phyloP scores from a whole-genome alignment of 30 jellyfish, hydroid and myxozoan species.

The Hydra vulgaris region DNA sequence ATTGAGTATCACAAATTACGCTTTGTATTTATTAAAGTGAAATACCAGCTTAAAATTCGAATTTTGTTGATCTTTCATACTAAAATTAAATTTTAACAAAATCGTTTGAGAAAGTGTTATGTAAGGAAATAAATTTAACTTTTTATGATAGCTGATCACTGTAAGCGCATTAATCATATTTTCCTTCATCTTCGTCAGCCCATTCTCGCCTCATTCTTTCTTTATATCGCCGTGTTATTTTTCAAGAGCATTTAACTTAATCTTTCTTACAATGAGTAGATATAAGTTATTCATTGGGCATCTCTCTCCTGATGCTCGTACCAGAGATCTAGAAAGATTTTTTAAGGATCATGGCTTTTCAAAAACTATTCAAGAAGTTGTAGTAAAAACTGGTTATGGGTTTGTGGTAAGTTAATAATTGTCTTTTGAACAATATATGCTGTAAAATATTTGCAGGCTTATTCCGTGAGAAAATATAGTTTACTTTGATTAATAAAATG shows the following conservation, averaged over 20 bases:
- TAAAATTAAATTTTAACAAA: too few relatives aligned
- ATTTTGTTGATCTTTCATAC: neutral
- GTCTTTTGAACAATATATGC: neutral
- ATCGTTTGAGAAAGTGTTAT: neutral
- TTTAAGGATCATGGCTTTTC: conserved; percentile 91
- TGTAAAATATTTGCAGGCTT: neutral
- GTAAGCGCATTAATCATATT: neutral
- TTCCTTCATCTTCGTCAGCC: neutral
- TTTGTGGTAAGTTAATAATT: conserved; percentile 59
- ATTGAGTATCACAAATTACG: too few relatives aligned
- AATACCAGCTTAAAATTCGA: neutral
- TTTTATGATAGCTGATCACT: neutral
- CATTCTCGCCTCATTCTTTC: neutral
- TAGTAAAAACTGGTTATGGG: conserved; percentile 83
- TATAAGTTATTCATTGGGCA: conserved; percentile 86
- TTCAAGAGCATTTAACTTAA: neutral
- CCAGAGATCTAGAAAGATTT: conserved; percentile 81
- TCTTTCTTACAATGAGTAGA: conserved; percentile 38
- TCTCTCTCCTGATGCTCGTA: conserved; percentile 74
- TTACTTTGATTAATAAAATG: too few relatives aligned
- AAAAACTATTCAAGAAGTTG: conserved; percentile 71
- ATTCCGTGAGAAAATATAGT: too few relatives aligned
- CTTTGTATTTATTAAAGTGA: too few relatives aligned
- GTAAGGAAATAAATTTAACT: neutral
- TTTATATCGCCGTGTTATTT: neutral